These are phyloP conservation scores for Sebastes variabilis DNA, from an alignment of 2,797 vertebrate genomes.

Conservation along the genomic window DNA sequence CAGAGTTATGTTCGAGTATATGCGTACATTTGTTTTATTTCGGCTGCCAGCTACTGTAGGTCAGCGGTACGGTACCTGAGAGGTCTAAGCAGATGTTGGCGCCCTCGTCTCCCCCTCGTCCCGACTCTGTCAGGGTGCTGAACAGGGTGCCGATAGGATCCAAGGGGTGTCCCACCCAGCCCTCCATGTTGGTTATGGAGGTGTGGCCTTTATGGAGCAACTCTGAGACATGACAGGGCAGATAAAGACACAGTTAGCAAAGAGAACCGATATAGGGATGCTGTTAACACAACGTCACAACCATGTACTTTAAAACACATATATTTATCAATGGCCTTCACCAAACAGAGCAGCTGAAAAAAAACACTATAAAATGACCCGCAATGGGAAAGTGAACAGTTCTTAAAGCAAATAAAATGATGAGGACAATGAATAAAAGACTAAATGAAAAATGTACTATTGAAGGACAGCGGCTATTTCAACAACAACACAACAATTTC, in stretches of 20 bases:
- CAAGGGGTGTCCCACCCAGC: constrained; percentile 97
- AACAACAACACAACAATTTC: background rate
- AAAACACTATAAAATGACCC: background rate
- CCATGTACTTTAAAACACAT: background rate
- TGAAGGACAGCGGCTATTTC: background rate
- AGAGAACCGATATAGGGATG: background rate
- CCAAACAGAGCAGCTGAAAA: background rate
- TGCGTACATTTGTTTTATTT: background rate
- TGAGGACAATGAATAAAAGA: background rate
- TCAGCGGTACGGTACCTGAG: constrained; percentile 80
- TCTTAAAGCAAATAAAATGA: background rate
- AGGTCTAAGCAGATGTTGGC: constrained; percentile 86
- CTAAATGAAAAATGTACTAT: background rate
- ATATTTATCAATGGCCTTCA: background rate
- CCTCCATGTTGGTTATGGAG: constrained; percentile 94
- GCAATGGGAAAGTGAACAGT: background rate
- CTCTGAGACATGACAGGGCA: constrained; percentile 74
- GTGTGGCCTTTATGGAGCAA: constrained; percentile 93
- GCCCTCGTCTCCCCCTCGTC: constrained; percentile 88
- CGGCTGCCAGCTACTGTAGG: background rate
- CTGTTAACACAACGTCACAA: background rate
- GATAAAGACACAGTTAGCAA: background rate
- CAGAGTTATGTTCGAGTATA: background rate
- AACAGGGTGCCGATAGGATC: constrained; percentile 97
- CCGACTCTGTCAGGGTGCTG: constrained; percentile 94